Evolutionary conservation across 2,797 vertebrate genomes (phyloP).

Genomic region (Propithecus perrieri): DNA sequence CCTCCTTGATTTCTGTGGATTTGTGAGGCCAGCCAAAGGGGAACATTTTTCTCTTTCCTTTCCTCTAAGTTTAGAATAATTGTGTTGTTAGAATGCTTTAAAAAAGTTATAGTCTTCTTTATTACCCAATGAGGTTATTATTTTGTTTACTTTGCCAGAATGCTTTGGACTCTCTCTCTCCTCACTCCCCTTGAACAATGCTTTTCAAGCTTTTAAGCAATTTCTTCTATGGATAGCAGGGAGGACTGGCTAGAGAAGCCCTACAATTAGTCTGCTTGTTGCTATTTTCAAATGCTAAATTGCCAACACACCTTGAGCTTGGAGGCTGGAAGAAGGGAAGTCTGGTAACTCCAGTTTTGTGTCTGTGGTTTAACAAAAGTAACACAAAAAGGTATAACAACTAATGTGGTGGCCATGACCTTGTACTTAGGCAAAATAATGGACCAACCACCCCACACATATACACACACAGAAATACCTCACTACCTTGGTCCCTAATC

Average conservation of each 20-base stretch:
- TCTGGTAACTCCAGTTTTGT: not conserved
- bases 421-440: not conserved
- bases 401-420: not conserved
- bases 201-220: not conserved
- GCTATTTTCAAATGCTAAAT: not conserved
- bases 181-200: not conserved
- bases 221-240: not conserved
- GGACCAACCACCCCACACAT: not conserved
- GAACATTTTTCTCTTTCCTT: not conserved
- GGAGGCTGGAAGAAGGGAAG: not conserved
- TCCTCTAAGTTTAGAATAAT: not conserved
- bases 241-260: not conserved
- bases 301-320: not conserved
- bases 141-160: slow-evolving; percentile 2
- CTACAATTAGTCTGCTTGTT: not conserved
- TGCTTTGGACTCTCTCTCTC: not conserved
- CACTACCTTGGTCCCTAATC: not conserved
- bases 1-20: not conserved
- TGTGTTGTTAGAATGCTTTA: not conserved
- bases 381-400: not conserved
- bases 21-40: not conserved
- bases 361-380: not conserved
- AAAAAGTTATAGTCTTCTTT: not conserved
- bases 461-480: not conserved
- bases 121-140: not conserved